phyloP scores from a whole-genome alignment of 2,888 invertebrate genomes.

The Chloromyia formosa region DNA sequence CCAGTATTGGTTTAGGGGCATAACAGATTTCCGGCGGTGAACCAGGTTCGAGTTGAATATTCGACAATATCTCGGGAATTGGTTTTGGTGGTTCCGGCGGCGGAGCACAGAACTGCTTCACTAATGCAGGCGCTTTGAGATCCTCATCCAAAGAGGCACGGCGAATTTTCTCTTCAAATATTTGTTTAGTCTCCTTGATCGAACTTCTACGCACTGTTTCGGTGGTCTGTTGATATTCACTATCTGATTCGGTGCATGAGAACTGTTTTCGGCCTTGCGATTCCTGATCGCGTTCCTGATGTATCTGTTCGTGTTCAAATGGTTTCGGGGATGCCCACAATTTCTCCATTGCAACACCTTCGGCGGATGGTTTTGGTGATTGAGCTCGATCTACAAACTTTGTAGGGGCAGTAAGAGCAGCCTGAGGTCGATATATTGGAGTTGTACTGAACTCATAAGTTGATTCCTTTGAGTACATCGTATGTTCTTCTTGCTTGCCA shows the following conservation, averaged over 20 bases:
- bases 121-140: slow-evolving; percentile 66
- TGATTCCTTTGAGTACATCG: slow-evolving; percentile 56
- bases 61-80: slow-evolving; percentile 64
- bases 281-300: slow-evolving; percentile 31
- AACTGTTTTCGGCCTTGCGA: slow-evolving; percentile 33
- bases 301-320: slow-evolving; percentile 54
- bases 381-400: slow-evolving; percentile 60
- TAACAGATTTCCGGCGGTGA: slow-evolving; percentile 75
- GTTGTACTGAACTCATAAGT: slow-evolving; percentile 57
- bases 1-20: slow-evolving; percentile 66
- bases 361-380: slow-evolving; percentile 70
- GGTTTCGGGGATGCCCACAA: slow-evolving; percentile 67
- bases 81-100: slow-evolving; percentile 54
- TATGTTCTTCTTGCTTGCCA: slow-evolving; percentile 49
- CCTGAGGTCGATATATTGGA: slow-evolving; percentile 62
- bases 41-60: slow-evolving; percentile 71
- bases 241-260: slow-evolving; percentile 30
- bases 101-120: slow-evolving; percentile 61
- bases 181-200: slow-evolving; percentile 56
- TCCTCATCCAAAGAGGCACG: slow-evolving; percentile 57
- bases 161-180: slow-evolving; percentile 54
- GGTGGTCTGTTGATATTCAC: slow-evolving; percentile 57
- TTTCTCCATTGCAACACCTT: slow-evolving; percentile 74
- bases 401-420: slow-evolving; percentile 57
- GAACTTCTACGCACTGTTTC: slow-evolving; percentile 56